Percentiles rank a stretch among this genome's conserved stretches.
Conservation (phyloP, 2,113 vertebrate species). For the Myodes glareolus region DNA sequence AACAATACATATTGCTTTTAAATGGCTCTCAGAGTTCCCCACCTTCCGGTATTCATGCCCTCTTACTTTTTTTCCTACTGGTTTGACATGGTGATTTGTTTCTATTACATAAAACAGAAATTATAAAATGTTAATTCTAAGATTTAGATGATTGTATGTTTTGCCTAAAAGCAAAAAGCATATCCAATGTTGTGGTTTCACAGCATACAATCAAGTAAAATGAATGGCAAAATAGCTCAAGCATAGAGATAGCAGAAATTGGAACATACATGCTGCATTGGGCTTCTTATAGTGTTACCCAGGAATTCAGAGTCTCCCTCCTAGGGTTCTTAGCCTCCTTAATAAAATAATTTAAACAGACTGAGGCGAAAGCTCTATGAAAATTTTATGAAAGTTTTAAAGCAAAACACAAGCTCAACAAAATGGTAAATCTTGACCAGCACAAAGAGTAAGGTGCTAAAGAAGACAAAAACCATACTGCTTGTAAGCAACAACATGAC, state of each 20-base stretch:
- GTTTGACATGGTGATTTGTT: neutral
- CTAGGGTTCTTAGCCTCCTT: neutral
- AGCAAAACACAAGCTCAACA: neutral
- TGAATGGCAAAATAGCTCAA: neutral
- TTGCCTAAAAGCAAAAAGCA: neutral
- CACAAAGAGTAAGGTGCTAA: neutral
- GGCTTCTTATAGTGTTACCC: neutral
- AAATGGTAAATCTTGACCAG: neutral
- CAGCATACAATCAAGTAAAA: neutral
- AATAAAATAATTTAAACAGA: neutral
- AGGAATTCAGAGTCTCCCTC: neutral
- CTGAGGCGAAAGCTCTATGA: neutral
- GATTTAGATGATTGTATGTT: neutral
- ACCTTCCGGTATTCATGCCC: fast-evolving
- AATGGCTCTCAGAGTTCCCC: neutral
- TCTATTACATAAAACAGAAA: neutral
- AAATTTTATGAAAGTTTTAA: neutral
- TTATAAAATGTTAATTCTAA: neutral
- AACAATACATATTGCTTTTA: neutral
- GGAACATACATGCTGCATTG: no score
- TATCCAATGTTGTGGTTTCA: neutral
- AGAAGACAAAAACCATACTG: neutral
- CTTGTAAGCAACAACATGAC: neutral
- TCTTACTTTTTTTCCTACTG: fast-evolving
- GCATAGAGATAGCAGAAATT: neutral